Evolutionary conservation across 2,113 vertebrate genomes (phyloP), one percentile per base, ranked within the genome.

Genomic region (Mohoua ochrocephala): DNA sequence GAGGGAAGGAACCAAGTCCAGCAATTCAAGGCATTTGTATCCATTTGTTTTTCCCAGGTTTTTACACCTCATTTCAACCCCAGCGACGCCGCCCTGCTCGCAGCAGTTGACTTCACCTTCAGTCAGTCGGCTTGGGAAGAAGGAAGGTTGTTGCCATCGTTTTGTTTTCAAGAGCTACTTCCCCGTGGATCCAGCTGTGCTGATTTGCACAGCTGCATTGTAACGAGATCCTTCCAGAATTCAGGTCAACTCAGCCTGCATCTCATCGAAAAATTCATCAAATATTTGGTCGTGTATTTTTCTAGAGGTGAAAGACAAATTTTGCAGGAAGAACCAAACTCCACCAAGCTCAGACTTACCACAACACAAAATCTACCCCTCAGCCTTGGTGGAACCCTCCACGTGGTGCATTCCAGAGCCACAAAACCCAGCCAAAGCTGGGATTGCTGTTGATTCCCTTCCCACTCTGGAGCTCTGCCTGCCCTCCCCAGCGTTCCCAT

Each of bases 341-440:
- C 37, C 31, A 20, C 28, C 0, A 0, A 84, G 57, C 76, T 50
- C 27, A 50, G 45, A 45, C 14, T 27, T 20, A 16, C 15, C 31
- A 6, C 2, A 22, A 47, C 50, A 84, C n/a, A 22, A 75, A 44
- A 37, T 24, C 69, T 21, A 11, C 24, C 52, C 35, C 53, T 22
- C 61, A 11, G 15, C 15, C 63, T 5, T 59, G 37, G 39, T 61
- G 24, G 33, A 27, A 21, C 35, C 28, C 45, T 87, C 17, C 45
- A 35, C 5, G 0, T 21, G 39, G 12, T 20, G 17, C 18, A 23
- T 54, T 80, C n/a, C 81, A 84, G 17, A 81, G 79, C 18, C 61
- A 64, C 64, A 44, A 50, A 57, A 21, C 8, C 2, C 10, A 70
- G 49, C 56, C 78, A 31, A 8, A 67, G 54, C 7, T 31, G 44